These are phyloP conservation scores for Riparia riparia DNA, from an alignment of 2,113 vertebrate genomes.

Conservation along the genomic window DNA sequence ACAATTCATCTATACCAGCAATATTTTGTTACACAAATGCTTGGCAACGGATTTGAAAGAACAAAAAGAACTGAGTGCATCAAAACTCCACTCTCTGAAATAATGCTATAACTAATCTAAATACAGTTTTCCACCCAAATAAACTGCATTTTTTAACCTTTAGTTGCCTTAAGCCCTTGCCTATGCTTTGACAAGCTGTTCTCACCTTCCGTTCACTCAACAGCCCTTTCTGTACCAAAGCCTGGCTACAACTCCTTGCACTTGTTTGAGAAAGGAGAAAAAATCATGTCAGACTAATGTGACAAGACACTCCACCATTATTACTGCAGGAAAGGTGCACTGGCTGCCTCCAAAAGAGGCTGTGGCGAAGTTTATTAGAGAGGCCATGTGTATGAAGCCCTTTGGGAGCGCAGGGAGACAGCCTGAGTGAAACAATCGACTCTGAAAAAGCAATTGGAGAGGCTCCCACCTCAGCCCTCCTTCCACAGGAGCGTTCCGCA, in stretches of 20 bases:
- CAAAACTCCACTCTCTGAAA: not conserved
- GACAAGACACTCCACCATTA: not conserved
- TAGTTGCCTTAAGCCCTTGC: not conserved
- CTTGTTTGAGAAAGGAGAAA: not conserved
- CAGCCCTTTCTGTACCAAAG: not conserved
- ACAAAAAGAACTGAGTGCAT: not conserved
- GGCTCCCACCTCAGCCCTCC: not conserved
- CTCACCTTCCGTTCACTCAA: not conserved
- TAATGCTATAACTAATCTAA: not conserved
- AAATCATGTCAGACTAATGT: rapidly evolving
- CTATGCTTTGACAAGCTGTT: not conserved
- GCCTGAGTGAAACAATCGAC: not conserved
- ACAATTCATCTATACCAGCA: not conserved
- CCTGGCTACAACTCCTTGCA: not conserved
- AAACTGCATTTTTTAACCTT: not conserved
- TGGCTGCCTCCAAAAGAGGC: not conserved
- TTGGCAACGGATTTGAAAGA: not conserved
- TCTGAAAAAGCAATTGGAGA: rapidly evolving
- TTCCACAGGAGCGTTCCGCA: not conserved
- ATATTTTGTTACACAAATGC: not conserved
- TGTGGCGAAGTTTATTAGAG: not conserved
- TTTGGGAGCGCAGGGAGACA: not conserved
- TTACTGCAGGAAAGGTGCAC: not conserved
- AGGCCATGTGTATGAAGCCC: not conserved
- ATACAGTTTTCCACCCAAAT: not conserved